Evolutionary conservation across 2,888 invertebrate species (phyloP), one percentile per base, ranked within the genome.

Genomic region (Pseudococcus longispinus): DNA sequence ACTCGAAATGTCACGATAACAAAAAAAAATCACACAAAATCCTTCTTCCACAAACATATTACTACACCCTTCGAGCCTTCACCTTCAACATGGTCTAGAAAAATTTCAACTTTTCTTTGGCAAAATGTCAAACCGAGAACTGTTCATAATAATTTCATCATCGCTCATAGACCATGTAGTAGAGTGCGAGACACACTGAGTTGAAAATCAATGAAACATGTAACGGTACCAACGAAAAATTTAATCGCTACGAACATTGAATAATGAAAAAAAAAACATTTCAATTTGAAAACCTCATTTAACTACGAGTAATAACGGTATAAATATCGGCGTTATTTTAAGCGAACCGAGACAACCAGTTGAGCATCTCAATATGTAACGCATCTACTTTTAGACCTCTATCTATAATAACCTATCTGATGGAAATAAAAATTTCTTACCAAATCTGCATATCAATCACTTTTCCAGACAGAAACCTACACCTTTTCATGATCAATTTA

Each of bases 101-200:
- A 70, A 70, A 70, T 70, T 70, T 70, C 29, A 70, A 70, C 70
- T 70, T 70, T 23, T 23, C 11, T 60, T 70, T 70, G 70, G 70
- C 70, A 29, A 70, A 70, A 70, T 70, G 70, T 70, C 70, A 70
- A 70, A 70, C 60, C 9, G 29, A 29, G 37, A 37, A 37, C 18
- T 2, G 29, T 20, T 70, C 70, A 15, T 70, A 29, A 70, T 70
- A 70, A 29, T 70, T 70, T 70, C 70, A 60, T 23, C 60, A 60
- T 60, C 60, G 23, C 9, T 11, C 20, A 60, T 0, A 55, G 6
- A 55, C 60, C 60, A 60, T 60, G 60, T 13, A 4, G 2, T n/a
- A 23, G 20, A 11, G n/a, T n/a, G n/a, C 6, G 8, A 55, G 20
- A 60, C 60, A 23, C 9, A 60, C 23, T 1, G 11, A 60, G 15